Conservation (phyloP, 2,888 invertebrate genomes). For the Dascillus cervinus region DNA sequence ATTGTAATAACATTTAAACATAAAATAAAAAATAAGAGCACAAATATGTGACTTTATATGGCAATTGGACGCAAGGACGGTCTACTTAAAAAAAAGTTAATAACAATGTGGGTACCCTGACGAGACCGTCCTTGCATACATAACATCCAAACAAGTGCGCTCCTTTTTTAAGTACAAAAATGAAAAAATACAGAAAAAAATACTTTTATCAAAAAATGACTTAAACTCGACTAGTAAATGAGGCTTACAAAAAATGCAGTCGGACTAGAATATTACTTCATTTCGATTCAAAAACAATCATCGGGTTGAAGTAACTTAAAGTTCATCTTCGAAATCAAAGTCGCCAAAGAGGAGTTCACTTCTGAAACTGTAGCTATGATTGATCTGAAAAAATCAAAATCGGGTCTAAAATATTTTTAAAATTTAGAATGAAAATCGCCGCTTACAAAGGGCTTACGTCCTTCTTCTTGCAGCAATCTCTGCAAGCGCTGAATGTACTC, state of each 20-base stretch:
- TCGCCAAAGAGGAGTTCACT: constrained; percentile 15
- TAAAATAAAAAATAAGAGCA: no score
- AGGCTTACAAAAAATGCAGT: not conserved
- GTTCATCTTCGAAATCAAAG: constrained; percentile 15
- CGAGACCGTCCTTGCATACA: constrained; percentile 9
- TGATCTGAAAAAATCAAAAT: constrained; percentile 5
- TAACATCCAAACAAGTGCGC: no score
- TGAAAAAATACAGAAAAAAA: not conserved
- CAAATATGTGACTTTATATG: no score
- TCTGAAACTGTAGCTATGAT: not conserved
- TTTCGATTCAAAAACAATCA: not conserved
- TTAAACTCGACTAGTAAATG: constrained; percentile 8
- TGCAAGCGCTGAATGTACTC: constrained; percentile 52
- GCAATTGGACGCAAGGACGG: constrained; percentile 14
- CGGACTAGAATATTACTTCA: not conserved
- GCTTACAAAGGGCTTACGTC: constrained; percentile 14
- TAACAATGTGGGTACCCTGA: constrained; percentile 15
- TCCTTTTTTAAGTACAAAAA: constrained; percentile 3
- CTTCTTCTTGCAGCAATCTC: constrained; percentile 34
- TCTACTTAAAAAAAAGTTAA: constrained; percentile 9
- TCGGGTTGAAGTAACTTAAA: constrained; percentile 5
- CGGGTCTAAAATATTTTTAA: not conserved
- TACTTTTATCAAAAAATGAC: constrained; percentile 5
- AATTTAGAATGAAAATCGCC: not conserved
- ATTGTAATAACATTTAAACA: no score